Evolutionary conservation across 2,113 vertebrate species (phyloP), one percentile per base, ranked within the genome.

Genomic region (Vicugna pacos): DNA sequence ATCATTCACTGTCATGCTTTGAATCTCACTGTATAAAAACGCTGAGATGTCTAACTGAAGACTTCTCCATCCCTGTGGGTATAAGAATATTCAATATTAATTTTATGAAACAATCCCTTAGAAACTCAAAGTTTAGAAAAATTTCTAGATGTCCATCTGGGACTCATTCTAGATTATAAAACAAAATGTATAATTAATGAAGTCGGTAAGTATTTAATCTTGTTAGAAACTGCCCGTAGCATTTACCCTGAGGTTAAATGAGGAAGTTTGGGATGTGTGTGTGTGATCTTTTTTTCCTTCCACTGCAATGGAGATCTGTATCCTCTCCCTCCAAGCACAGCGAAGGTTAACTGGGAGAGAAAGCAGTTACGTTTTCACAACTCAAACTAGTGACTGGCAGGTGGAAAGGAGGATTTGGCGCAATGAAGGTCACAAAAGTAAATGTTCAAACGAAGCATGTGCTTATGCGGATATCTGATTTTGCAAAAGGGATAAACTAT

Each of bases 121-220:
- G 52, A 80, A 77, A 70, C 5, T 32, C 52, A 91, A 70, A 32
- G 79, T 69, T 35, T 52, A 60, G 46, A 10, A 14, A 52, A n/a
- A 12, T 6, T 15, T 69, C 15, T 50, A 77, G 26, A 7, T 42
- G 8, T 70, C 15, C 69, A 8, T n/a, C n/a, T 38, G 12, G 35
- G 17, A 83, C 16, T 35, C 56, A 52, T 10, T 42, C n/a, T 14
- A 77, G 5, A 35, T 52, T 75, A 16, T 48, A 26, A 48, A 62
- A 22, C 8, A 5, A 30, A 9, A 4, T 9, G 58, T 6, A 6
- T 2, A 15, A 0, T 26, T 24, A 20, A 2, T 48, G 9, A 30
- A 24, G 26, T 26, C 22, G 5, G 54, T 12, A 28, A 14, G 5
- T 16, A 4, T 16, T 89, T 67, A 1, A 35, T 50, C 11, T 20